Evolutionary conservation across 1,140 invertebrate species (phyloP).

Genomic region (Eriosoma lanigerum): DNA sequence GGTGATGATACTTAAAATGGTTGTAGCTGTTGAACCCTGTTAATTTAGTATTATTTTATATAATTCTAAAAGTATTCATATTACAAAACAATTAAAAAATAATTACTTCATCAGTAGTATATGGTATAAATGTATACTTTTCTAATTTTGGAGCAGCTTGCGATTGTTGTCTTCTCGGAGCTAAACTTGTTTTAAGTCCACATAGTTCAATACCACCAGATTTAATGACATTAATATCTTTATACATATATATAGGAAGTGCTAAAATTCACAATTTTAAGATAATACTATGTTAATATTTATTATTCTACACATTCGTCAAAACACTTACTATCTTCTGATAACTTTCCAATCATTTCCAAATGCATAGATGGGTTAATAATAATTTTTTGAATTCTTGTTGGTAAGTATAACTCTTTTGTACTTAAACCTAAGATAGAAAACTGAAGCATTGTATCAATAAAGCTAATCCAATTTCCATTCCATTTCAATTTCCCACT

Average conservation of each 20-base stretch:
- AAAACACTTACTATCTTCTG: conserved; percentile 55
- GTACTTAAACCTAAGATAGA: conserved; percentile 75
- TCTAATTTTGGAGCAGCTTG: conserved; percentile 79
- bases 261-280: conserved; percentile 51
- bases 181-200: conserved; percentile 88
- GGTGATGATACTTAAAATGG: conserved; percentile 63
- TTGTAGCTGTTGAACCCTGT: conserved; percentile 16
- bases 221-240: conserved; percentile 74
- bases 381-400: conserved; percentile 75
- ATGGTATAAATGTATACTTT: conserved; percentile 80
- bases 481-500: conserved; percentile 76
- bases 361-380: conserved; percentile 77
- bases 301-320: neutral
- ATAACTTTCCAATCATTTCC: conserved; percentile 59
- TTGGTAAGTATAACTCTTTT: conserved; percentile 81
- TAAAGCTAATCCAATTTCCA: conserved; percentile 88
- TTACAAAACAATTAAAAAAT: neutral
- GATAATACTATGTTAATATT: neutral
- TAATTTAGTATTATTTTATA: neutral
- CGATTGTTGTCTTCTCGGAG: conserved; percentile 74
- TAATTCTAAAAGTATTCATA: too few species aligned
- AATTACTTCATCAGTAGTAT: conserved; percentile 66
- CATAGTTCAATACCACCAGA: conserved; percentile 86
- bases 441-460: conserved; percentile 95
- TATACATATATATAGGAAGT: conserved; percentile 72